Evolutionary conservation across 35 echinoderm and acorn worm genomes (phyloP), one percentile per base, ranked within the genome.

Genomic region (Anneissia japonica): DNA sequence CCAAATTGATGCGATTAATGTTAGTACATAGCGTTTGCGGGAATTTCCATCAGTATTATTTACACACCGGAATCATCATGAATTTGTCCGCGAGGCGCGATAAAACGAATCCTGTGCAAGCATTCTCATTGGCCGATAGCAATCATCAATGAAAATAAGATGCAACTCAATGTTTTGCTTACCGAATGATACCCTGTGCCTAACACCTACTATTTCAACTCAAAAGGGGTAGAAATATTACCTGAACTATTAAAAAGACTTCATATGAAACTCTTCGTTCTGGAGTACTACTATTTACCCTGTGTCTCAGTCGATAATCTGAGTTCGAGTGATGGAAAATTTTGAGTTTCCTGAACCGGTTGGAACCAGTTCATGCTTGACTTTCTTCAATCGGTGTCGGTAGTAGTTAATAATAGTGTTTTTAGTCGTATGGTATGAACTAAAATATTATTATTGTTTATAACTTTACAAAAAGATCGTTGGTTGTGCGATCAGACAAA

Each of bases 321-420:
- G 73, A 51, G 51, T 73, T 91, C 35, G 85, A 90, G 90, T 92
- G 94, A 97, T 97, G 94, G 94, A 97, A 97, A 94, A 90, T 97
- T 97, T 97, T 87, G 74, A 84, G 91, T 91, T 51, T 93, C 84
- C 77, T 79, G 78, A 97, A 97, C 94, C 90, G 94, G 94, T 97
- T 92, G 43, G 77, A 97, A 93, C 94, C 91, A 92, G 94, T 97
- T 97, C 46, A 45, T 84, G 82, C 32, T 74, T 79, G 32, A 38
- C 37, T 79, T 35, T 79, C 23, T 32, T 64, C 26, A 9, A 16
- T n/a, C n/a, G n/a, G n/a, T n/a, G n/a, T n/a, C n/a, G n/a, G n/a
- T n/a, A n/a, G n/a, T n/a, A n/a, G n/a, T n/a, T n/a, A n/a, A n/a
- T n/a, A n/a, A n/a, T n/a, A n/a, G n/a, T n/a, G n/a, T n/a, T n/a